Percentiles rank a stretch among this genome's conserved stretches.
Conservation (phyloP, 2,113 vertebrate species). For the Litocranius walleri region DNA sequence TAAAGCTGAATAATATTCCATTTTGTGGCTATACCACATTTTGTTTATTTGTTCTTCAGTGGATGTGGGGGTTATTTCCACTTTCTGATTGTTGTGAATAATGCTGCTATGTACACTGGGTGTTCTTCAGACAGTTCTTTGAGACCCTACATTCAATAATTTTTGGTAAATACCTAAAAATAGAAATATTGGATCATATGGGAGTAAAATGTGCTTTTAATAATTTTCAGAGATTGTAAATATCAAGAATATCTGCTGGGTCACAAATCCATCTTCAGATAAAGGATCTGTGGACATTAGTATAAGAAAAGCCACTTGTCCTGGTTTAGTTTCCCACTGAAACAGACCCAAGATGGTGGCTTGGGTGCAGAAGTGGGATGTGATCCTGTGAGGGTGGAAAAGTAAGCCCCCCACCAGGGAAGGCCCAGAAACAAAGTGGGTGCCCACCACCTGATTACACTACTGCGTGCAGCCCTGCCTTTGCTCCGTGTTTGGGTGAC, state of each 20-base stretch:
- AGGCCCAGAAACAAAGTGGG: neutral
- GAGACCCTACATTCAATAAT: neutral
- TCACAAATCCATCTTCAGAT: neutral
- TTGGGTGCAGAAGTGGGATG: neutral
- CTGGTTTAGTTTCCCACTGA: neutral
- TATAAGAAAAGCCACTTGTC: neutral
- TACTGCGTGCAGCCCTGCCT: accelerated
- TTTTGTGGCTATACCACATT: accelerated
- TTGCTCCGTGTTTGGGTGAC: accelerated
- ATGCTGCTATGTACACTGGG: neutral
- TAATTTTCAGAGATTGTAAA: neutral
- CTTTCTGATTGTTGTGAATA: neutral
- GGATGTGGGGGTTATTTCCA: neutral
- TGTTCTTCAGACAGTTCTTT: neutral
- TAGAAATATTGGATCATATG: neutral
- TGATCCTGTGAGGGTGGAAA: neutral
- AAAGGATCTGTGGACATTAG: neutral
- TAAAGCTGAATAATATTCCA: neutral
- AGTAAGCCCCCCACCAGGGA: neutral
- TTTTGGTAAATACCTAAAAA: neutral
- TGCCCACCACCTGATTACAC: accelerated
- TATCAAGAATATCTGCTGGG: too few relatives aligned
- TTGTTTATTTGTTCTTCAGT: accelerated
- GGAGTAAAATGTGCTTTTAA: neutral
- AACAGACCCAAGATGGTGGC: neutral